phyloP scores from a whole-genome alignment of 2,888 invertebrate genomes.

The Amphipoea oculea region DNA sequence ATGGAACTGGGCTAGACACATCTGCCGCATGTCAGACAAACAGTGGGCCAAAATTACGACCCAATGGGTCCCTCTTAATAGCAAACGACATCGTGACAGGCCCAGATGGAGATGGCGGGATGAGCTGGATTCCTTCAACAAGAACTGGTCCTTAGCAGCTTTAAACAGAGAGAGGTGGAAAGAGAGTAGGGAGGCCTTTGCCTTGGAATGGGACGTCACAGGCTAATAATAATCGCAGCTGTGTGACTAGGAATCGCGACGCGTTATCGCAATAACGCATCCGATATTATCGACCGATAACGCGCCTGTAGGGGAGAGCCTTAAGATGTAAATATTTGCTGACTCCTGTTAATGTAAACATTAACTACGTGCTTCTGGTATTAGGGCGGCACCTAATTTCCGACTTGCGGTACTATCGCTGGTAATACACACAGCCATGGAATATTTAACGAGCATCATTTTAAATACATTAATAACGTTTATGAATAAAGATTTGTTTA shows the following conservation, averaged over 20 bases:
- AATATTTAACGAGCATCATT: constrained; percentile 57
- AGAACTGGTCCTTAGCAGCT: no score
- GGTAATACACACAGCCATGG: constrained; percentile 13
- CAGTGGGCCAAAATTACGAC: no score
- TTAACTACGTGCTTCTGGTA: constrained; percentile 55
- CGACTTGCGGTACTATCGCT: constrained; percentile 38
- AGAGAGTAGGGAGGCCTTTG: no score
- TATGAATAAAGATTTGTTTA: constrained; percentile 18
- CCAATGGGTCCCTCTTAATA: no score
- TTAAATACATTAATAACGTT: constrained; percentile 36
- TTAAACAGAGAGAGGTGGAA: no score
- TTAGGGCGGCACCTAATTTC: constrained; percentile 47
- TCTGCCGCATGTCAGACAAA: no score
- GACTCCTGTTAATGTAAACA: constrained; percentile 44
- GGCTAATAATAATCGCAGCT: neutral
- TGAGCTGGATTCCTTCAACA: no score
- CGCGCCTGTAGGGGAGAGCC: neutral
- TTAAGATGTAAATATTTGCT: constrained; percentile 48
- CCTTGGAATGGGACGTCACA: no score
- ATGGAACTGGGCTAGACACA: no score
- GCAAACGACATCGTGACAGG: no score
- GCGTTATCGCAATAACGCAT: neutral
- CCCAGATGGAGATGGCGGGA: no score
- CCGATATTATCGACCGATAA: neutral
- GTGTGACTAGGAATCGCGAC: neutral